Evolutionary conservation across 2,888 invertebrate genomes (phyloP).

Genomic region (Erebia ligea): DNA sequence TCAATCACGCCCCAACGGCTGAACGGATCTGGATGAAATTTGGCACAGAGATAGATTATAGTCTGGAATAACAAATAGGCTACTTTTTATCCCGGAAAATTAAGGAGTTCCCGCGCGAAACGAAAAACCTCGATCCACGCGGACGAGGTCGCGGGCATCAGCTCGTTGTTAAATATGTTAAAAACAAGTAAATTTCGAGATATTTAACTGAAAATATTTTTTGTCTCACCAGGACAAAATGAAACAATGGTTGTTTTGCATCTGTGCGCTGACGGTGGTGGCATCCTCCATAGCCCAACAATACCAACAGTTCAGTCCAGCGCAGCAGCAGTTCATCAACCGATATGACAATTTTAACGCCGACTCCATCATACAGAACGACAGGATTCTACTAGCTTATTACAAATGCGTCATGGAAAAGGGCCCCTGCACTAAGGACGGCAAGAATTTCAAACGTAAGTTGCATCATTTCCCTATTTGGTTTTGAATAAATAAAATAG

Average conservation of each 20-base stretch:
- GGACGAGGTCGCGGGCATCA: too few relatives aligned
- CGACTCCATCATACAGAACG: conserved; percentile 73
- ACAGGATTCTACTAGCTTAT: conserved; percentile 73
- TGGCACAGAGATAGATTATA: too few relatives aligned
- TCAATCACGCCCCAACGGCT: too few relatives aligned
- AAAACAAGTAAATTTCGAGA: too few relatives aligned
- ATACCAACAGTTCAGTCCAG: conserved; percentile 20
- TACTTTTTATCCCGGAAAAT: too few relatives aligned
- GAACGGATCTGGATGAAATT: too few relatives aligned
- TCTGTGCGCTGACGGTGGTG: conserved; percentile 68
- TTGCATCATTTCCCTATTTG: conserved; percentile 30
- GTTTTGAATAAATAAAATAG: neutral
- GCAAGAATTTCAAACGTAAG: conserved; percentile 77
- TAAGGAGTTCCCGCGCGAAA: too few relatives aligned
- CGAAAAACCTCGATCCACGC: too few relatives aligned
- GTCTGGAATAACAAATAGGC: too few relatives aligned
- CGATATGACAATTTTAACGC: conserved; percentile 76
- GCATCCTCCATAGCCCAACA: conserved; percentile 61
- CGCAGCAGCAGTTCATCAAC: conserved; percentile 49
- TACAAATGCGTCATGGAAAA: conserved; percentile 80
- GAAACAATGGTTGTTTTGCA: conserved; percentile 57
- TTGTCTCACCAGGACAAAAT: conserved; percentile 52
- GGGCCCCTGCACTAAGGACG: conserved; percentile 77
- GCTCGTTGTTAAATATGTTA: too few relatives aligned
- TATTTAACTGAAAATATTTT: too few relatives aligned